phyloP scores from a whole-genome alignment of 1,140 invertebrate species.

The Caerostris darwini region DNA sequence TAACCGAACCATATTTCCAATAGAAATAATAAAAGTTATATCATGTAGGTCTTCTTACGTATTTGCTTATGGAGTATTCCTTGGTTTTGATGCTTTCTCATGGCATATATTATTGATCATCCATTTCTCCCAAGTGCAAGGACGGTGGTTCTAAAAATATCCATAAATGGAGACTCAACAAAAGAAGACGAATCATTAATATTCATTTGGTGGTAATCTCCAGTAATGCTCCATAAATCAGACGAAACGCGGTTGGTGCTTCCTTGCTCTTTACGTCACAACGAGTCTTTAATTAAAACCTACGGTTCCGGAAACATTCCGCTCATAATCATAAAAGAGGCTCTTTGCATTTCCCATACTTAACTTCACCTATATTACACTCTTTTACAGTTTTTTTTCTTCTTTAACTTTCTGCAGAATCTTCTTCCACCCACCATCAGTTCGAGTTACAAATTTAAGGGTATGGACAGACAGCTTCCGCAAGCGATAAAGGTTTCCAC shows the following conservation, averaged over 20 bases:
- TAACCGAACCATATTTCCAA: too few relatives aligned
- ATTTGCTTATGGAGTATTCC: neutral
- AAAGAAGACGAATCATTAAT: conserved; percentile 70
- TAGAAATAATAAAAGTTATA: too few relatives aligned
- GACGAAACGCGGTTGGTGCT: neutral
- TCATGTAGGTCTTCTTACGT: too few relatives aligned
- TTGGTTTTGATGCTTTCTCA: neutral
- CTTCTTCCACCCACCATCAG: neutral
- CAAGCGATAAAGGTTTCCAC: conserved; percentile 16
- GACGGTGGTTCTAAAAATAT: conserved; percentile 56
- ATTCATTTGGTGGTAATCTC: conserved; percentile 69
- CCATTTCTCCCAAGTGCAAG: neutral
- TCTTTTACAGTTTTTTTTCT: neutral
- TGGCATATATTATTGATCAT: conserved; percentile 48
- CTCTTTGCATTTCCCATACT: conserved; percentile 34
- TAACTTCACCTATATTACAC: neutral
- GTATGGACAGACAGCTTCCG: neutral
- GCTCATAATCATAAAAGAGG: conserved; percentile 54
- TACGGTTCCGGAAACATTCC: conserved; percentile 51
- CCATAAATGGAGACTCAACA: conserved; percentile 39
- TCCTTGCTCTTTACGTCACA: neutral
- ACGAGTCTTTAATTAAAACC: conserved; percentile 66
- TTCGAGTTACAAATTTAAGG: neutral
- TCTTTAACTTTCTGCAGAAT: neutral
- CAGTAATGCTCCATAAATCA: conserved; percentile 72